Conservation (phyloP, 2,113 vertebrate genomes). For the Pantherophis guttatus region DNA sequence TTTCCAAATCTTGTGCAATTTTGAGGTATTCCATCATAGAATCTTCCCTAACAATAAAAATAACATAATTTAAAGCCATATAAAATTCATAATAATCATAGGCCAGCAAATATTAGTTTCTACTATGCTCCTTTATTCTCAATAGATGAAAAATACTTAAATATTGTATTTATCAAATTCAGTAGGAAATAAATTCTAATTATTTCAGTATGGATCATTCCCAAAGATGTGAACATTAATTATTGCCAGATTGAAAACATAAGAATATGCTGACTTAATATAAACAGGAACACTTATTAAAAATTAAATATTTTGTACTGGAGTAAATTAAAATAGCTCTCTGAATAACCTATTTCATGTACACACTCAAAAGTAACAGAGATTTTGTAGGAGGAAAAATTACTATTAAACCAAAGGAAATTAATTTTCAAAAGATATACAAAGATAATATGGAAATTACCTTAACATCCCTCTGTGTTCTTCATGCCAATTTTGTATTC, state of each 20-base stretch:
- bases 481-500: slow-evolving; percentile 98
- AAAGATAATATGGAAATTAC: slow-evolving; percentile 52
- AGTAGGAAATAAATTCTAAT: background rate
- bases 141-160: background rate
- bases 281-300: background rate
- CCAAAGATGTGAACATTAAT: background rate
- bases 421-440: background rate
- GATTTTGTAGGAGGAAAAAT: background rate
- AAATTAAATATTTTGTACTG: background rate
- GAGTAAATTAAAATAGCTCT: background rate
- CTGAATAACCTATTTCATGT: background rate
- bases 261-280: background rate
- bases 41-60: slow-evolving; percentile 83
- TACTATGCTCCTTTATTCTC: background rate
- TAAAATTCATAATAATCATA: background rate
- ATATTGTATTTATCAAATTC: no score
- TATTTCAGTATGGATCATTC: background rate
- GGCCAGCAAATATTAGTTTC: background rate
- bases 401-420: background rate
- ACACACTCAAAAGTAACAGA: background rate
- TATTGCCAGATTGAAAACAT: background rate
- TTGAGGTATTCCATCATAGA: slow-evolving; percentile 99
- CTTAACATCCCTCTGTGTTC: slow-evolving; percentile 95
- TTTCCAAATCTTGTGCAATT: slow-evolving; percentile 96
- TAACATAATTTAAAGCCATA: background rate